Percentiles rank a stretch among this genome's conserved stretches.
Evolutionary conservation across 2,888 invertebrate genomes (phyloP).

Genomic region (Nomada ruficornis): DNA sequence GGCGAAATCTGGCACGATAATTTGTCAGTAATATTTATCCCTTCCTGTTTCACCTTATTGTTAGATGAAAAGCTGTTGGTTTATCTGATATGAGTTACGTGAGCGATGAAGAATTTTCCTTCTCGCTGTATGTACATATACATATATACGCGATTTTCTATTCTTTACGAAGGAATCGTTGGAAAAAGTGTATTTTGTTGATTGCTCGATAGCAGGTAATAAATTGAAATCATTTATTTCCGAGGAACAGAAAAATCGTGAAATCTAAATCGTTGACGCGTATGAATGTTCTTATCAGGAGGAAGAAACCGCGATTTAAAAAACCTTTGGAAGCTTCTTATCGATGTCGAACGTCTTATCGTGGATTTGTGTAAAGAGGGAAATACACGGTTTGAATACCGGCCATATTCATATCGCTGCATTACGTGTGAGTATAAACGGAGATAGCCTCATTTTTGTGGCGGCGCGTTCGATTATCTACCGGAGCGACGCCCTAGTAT

Average conservation of each 20-base stretch:
- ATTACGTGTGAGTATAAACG: not conserved
- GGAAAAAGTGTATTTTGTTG: too few relatives aligned
- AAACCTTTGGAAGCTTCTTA: slow-evolving; percentile 3
- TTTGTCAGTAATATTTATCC: slow-evolving; percentile 57
- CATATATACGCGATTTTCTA: not conserved
- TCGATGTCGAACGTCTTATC: slow-evolving; percentile 25
- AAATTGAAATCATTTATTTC: slow-evolving; percentile 8
- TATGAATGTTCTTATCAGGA: not conserved
- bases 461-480: not conserved
- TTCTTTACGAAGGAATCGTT: not conserved
- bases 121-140: not conserved
- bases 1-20: slow-evolving; percentile 49
- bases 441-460: slow-evolving; percentile 32
- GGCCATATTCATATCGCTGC: slow-evolving; percentile 35
- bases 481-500: not conserved
- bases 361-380: slow-evolving; percentile 5
- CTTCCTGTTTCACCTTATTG: slow-evolving; percentile 29
- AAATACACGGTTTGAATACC: slow-evolving; percentile 28
- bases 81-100: slow-evolving; percentile 12
- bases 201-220: slow-evolving; percentile 8
- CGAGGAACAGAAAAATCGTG: not conserved
- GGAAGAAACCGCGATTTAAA: slow-evolving; percentile 5
- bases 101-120: not conserved
- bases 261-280: not conserved
- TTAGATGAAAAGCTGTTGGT: slow-evolving; percentile 12